These are phyloP conservation scores for Embiotoca jacksoni DNA, from an alignment of 2,113 vertebrate species.

Conservation along the genomic window DNA sequence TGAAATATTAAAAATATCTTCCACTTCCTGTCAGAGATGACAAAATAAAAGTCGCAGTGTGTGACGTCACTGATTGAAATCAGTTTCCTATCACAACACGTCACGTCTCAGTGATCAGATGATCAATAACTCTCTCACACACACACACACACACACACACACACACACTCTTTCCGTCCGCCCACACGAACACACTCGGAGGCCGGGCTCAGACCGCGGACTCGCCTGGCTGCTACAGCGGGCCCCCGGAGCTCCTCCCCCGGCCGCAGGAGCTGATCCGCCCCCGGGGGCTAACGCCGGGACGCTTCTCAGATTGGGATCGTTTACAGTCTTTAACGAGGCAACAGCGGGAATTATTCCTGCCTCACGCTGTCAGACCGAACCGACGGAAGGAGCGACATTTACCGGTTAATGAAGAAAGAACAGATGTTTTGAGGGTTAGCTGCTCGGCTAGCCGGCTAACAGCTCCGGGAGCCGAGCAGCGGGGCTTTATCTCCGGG, in stretches of 20 bases:
- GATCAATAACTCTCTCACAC: too few species aligned
- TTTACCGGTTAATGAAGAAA: neutral
- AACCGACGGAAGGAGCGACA: too few species aligned
- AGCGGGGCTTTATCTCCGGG: neutral
- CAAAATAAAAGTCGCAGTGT: too few species aligned
- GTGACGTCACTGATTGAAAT: too few species aligned
- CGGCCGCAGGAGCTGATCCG: neutral
- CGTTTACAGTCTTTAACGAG: neutral
- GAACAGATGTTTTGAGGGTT: neutral
- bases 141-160: neutral
- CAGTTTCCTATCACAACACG: too few species aligned
- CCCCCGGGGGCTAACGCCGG: neutral
- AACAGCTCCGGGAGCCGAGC: constrained; percentile 1
- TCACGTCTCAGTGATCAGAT: neutral
- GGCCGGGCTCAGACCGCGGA: constrained; percentile 45
- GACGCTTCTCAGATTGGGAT: neutral
- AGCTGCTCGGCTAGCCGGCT: constrained; percentile 17
- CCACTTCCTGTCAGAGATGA: too few species aligned
- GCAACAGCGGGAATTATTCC: neutral
- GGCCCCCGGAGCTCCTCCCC: neutral
- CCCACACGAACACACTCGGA: neutral
- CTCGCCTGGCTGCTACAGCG: constrained; percentile 19
- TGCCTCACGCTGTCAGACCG: too few species aligned
- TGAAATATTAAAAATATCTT: too few species aligned
- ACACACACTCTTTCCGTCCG: neutral